These are phyloP conservation scores for Phataginus tricuspis DNA, from an alignment of 2,797 vertebrate genomes.

Conservation along the genomic window DNA sequence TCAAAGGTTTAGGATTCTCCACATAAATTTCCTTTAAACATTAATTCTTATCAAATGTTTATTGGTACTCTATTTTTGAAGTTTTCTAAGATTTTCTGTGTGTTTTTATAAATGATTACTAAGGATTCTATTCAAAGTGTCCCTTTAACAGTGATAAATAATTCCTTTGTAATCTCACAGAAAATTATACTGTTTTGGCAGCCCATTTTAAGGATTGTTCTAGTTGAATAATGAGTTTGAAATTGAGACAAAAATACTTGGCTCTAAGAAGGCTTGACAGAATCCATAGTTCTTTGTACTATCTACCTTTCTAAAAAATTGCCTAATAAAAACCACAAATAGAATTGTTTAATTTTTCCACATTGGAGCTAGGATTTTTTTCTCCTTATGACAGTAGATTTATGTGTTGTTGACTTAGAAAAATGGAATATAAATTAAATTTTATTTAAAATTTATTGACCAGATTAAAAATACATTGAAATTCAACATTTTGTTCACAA, in stretches of 20 bases:
- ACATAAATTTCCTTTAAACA: slow-evolving; percentile 7
- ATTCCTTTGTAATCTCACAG: slow-evolving; percentile 55
- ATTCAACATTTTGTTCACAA: slow-evolving; percentile 58
- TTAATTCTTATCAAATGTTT: slow-evolving; percentile 34
- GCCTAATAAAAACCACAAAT: not conserved
- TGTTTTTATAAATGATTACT: slow-evolving; percentile 48
- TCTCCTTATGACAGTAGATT: not conserved
- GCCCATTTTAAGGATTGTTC: slow-evolving; percentile 72
- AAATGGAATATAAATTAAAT: slow-evolving; percentile 63
- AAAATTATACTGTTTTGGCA: slow-evolving; percentile 56
- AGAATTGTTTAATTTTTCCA: slow-evolving; percentile 42
- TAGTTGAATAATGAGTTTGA: slow-evolving; percentile 75
- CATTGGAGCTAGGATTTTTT: not conserved
- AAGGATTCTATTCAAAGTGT: slow-evolving; percentile 52
- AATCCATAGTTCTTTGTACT: slow-evolving; percentile 48
- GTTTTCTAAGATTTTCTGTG: not conserved
- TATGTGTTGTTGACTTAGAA: slow-evolving; percentile 54
- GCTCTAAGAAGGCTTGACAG: slow-evolving; percentile 69
- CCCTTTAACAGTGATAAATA: slow-evolving; percentile 47
- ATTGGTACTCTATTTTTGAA: slow-evolving; percentile 24
- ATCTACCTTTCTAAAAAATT: not conserved
- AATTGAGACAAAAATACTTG: slow-evolving; percentile 67
- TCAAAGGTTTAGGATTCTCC: not conserved
- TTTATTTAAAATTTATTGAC: slow-evolving; percentile 72
- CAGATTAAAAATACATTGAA: slow-evolving; percentile 71